These are phyloP conservation scores for Mythimna ferrago DNA, from an alignment of 2,888 invertebrate species.

Conservation along the genomic window DNA sequence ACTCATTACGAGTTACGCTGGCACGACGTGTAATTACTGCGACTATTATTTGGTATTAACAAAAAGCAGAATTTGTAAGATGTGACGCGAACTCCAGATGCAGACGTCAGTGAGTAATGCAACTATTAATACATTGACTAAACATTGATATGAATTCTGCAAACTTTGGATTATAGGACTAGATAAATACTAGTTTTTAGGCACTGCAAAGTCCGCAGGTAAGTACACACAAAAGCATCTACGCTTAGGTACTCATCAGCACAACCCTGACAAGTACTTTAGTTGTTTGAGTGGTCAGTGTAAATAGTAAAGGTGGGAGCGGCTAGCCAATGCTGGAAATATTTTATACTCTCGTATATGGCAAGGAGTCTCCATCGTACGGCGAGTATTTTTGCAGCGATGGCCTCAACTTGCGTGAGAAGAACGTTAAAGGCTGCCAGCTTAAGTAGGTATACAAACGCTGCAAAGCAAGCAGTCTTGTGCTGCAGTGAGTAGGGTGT, in stretches of 20 bases:
- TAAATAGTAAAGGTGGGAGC: too few species aligned
- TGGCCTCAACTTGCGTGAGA: too few species aligned
- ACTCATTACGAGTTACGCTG: slow-evolving; percentile 51
- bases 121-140: slow-evolving; percentile 34
- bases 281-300: too few species aligned
- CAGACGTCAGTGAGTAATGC: slow-evolving; percentile 21
- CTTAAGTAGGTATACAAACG: too few species aligned
- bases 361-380: too few species aligned
- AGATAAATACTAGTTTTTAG: too few species aligned
- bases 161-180: background rate
- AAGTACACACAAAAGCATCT: background rate
- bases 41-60: slow-evolving; percentile 42
- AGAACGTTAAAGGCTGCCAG: too few species aligned
- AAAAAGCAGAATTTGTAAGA: slow-evolving; percentile 29
- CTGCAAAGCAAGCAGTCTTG: too few species aligned
- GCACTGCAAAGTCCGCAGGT: background rate
- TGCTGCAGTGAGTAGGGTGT: too few species aligned
- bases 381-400: too few species aligned
- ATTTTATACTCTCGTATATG: too few species aligned
- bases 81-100: slow-evolving; percentile 22
- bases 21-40: slow-evolving; percentile 50
- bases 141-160: slow-evolving; percentile 3
- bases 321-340: too few species aligned
- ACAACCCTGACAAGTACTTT: background rate
- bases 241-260: background rate